Base-by-base conservation (phyloP, 2,888 invertebrate genomes). In the Caenorhabditis angaria region DNA sequence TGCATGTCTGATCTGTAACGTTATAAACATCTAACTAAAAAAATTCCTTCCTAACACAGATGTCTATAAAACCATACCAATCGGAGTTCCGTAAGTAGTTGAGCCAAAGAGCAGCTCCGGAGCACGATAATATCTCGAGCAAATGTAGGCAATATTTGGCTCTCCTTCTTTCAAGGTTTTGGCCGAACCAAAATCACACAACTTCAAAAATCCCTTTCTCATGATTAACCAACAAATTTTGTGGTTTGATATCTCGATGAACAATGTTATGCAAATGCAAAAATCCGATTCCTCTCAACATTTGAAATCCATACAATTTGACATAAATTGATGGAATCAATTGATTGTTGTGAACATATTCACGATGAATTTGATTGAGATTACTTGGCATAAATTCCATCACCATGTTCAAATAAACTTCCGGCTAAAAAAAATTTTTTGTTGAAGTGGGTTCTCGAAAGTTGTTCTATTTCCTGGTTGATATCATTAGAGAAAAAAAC, bases 121-220 rank as follows among this genome's bases (percentile, higher is more conserved):
- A 24, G 83, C 81, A 10, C 83, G 76, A 61, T 83, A 83, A 53
- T 77, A 82, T 35, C 83, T 51, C 8, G 74, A 72, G 56, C 79
- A 70, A 59, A 77, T 70, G 61, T 82, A 82, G 0, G 81, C 47
- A 14, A 80, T 77, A 51, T 77, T 80, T 22, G 62, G 35, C 18
- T 78, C 72, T 20, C 70, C 63, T 10, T 66, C 60, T 1, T 48
- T 59, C 12, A 80, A 63, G 10, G 68, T 62, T 51, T 83, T 83
- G 24, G 83, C 82, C 14, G 81, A 81, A 14, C 83, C 83, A 61
- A 83, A 83, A 55, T 83, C 83, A 20, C 82, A 83, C 22, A 83
- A 70, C 61, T 83, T 83, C 10, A 83, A 60, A n/a, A 10, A 78
- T 59, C 10, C 81, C 83, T n/a, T 61, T 58, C 22, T 65, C 71